Evolutionary conservation across 2,888 invertebrate genomes (phyloP), one percentile per base, ranked within the genome.

Genomic region (Hecatera dysodea): DNA sequence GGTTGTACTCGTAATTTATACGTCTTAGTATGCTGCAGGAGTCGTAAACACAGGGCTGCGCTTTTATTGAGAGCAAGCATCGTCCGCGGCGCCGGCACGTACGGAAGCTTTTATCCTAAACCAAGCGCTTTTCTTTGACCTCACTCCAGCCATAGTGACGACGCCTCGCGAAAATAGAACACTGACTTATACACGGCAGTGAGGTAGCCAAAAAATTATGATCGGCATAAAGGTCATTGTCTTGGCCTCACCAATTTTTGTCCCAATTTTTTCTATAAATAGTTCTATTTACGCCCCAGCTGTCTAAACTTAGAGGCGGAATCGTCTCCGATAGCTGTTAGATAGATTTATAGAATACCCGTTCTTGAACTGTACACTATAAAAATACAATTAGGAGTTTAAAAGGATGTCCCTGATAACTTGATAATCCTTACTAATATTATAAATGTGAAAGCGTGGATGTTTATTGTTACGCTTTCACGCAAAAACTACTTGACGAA

Each of bases 21-120:
- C 64, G 46, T 33, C 67, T 80, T 75, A n/a, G n/a, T n/a, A 62
- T 67, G 84, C 74, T 86, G 87, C 86, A 85, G 61, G 55, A 76
- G 73, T 86, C 86, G 84, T 90, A 87, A 89, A 89, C 82, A 87
- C 70, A 69, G 81, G 78, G 64, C 79, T 87, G 89, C 84, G 86
- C 77, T 89, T 88, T 89, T 90, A 91, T 87, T 83, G 83, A 77
- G 70, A 82, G 72, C 73, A 67, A 75, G 66, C 68, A 64, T 75
- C 78, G 66, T 72, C 79, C 65, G 75, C 78, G 78, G 79, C 87
- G 86, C 88, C 70, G 79, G 80, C 89, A 89, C 90, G 91, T 90
- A 89, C 88, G 80, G 87, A 91, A 89, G 91, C 92, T 93, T 93
- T 93, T 92, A 92, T 88, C 90, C 89, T 87, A 87, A 88, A 85